Conservation (phyloP, 2,113 vertebrate species). For the Apodemus speciosus region DNA sequence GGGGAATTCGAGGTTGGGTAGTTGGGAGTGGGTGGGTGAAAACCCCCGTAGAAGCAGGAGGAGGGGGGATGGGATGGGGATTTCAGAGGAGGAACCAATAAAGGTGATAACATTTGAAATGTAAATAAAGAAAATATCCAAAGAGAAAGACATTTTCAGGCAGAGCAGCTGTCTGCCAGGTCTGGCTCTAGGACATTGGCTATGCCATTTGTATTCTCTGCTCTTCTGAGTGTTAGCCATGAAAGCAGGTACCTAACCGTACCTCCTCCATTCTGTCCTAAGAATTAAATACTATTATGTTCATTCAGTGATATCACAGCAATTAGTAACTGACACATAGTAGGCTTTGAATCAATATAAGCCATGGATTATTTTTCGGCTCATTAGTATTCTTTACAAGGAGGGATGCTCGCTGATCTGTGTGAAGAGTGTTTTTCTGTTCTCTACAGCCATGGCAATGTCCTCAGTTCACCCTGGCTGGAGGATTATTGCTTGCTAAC, state of each 20-base stretch:
- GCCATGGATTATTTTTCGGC: background rate
- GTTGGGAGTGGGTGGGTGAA: too few species aligned
- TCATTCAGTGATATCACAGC: background rate
- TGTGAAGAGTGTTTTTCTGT: constrained; percentile 71
- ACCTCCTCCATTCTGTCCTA: background rate
- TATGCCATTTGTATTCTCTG: background rate
- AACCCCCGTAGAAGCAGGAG: too few species aligned
- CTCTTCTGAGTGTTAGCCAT: background rate
- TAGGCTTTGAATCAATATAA: background rate
- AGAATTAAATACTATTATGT: background rate
- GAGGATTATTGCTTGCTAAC: constrained; percentile 82
- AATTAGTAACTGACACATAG: background rate
- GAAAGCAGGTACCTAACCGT: background rate
- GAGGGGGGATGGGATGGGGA: too few species aligned
- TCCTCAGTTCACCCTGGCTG: constrained; percentile 80
- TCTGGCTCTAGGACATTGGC: background rate
- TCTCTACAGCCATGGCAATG: constrained; percentile 73
- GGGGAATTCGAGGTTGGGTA: too few species aligned
- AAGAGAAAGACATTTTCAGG: background rate
- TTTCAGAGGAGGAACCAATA: too few species aligned
- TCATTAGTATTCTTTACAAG: constrained; percentile 8
- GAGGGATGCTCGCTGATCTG: background rate
- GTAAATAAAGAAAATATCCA: too few species aligned
- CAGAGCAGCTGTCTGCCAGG: background rate
- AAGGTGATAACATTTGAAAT: too few species aligned